Conservation (phyloP, 2,113 vertebrate species). For the Sander lucioperca region DNA sequence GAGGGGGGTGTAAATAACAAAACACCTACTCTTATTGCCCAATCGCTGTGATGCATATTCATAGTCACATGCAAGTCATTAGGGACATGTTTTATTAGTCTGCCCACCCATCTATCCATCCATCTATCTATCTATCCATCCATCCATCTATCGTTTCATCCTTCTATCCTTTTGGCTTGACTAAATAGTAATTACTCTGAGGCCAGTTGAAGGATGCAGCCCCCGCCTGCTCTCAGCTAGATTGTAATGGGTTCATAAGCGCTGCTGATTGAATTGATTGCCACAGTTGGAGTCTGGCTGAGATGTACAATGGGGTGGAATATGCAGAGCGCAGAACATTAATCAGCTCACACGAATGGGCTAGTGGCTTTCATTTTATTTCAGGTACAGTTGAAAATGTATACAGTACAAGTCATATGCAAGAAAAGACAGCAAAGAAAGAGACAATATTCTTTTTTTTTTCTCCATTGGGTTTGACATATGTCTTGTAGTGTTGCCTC, state of each 20-base stretch:
- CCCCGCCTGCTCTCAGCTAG: conserved; percentile 76
- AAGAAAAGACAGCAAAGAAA: conserved; percentile 13
- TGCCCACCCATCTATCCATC: conserved; percentile 32
- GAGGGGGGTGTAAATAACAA: conserved; percentile 59
- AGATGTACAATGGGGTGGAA: conserved; percentile 71
- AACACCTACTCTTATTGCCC: conserved; percentile 69
- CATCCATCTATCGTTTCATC: conserved; percentile 32
- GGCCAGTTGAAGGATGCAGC: conserved; percentile 75
- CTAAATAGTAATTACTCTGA: conserved; percentile 77
- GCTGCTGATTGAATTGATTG: conserved; percentile 83
- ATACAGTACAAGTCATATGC: conserved; percentile 45
- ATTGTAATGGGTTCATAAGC: conserved; percentile 84
- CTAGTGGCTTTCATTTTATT: conserved; percentile 65
- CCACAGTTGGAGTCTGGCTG: conserved; percentile 80
- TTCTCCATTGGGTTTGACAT: background rate
- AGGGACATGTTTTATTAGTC: conserved; percentile 71
- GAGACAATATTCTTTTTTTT: background rate
- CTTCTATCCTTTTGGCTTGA: conserved; percentile 47
- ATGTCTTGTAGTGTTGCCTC: background rate
- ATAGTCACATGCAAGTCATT: conserved; percentile 74
- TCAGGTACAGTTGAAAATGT: conserved; percentile 61
- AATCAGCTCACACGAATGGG: conserved; percentile 73
- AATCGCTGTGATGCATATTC: conserved; percentile 75
- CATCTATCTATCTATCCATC: conserved; percentile 1
- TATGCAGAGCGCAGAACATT: conserved; percentile 68